Base-by-base conservation (phyloP, 2,113 vertebrate species). In the Grammomys surdaster region DNA sequence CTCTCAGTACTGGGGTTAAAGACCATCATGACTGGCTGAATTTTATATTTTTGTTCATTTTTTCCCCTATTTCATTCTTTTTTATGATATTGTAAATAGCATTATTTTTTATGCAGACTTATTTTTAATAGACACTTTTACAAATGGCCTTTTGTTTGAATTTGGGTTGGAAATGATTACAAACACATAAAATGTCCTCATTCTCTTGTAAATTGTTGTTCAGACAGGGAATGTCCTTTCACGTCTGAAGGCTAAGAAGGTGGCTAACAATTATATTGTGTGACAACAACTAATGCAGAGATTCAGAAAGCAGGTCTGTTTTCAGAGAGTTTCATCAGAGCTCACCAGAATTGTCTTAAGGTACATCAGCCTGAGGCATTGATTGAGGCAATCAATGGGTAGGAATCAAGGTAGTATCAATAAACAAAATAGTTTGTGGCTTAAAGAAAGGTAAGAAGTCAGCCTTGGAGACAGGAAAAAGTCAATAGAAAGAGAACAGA, bases 361-460 rank as follows among this genome's bases (percentile, higher is more conserved):
- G 22, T 6, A 85, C 90, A 12, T 6, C 22, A 92, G 48, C 40
- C 95, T 90, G 92, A 91, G 56, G 36, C 4, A 80, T 81, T 84
- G 36, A 78, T 46, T 67, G 51, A 81, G 31, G 31, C 75, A 43
- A 56, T 95, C 70, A 84, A 95, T 85, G 56, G 51, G 20, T 75
- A 60, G 9, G 6, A 31, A n/a, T 76, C 24, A 92, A 10, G 20
- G n/a, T 24, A 70, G 24, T 70, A 86, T 60, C 10, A 94, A 95
- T 94, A 77, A 78, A 81, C 58, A 97, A 72, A 56, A 96, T 26
- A 72, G 54, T 54, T 24, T 72, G 51, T 77, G 54, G 26, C 17
- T 93, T 96, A 26, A 95, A 89, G 54, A 94, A 94, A 96, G 67
- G n/a, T 14, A 28, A 94, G 51, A 86, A 93, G 5, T 87, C 58